Evolutionary conservation across 2,797 vertebrate species (phyloP).

Genomic region (Geotrypetes seraphini): DNA sequence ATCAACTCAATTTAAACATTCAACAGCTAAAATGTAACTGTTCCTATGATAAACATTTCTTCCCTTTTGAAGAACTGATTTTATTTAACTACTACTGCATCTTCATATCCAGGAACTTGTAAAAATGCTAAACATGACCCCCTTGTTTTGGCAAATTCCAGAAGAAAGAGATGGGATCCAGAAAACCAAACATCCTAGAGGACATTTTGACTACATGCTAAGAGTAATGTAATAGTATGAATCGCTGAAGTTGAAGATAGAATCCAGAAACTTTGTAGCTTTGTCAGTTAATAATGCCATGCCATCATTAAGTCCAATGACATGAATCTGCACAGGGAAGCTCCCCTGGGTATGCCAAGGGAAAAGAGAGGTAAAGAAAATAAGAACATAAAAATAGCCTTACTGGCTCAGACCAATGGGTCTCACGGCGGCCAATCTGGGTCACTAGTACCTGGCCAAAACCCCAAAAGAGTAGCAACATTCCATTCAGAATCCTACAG

Average conservation of each 20-base stretch:
- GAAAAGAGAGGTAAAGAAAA: too few relatives aligned
- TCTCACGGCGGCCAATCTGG: too few relatives aligned
- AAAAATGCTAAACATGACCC: not conserved
- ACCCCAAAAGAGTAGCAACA: too few relatives aligned
- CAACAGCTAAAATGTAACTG: fast-evolving
- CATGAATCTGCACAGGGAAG: too few relatives aligned
- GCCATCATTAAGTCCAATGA: too few relatives aligned
- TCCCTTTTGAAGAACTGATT: not conserved
- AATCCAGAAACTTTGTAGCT: constrained; percentile 13
- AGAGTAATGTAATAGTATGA: constrained; percentile 11
- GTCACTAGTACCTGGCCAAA: too few relatives aligned
- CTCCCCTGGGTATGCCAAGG: too few relatives aligned
- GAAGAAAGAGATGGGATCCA: too few relatives aligned
- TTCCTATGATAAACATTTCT: not conserved
- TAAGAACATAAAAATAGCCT: too few relatives aligned
- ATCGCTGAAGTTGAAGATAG: constrained; percentile 11
- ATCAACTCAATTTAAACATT: not conserved
- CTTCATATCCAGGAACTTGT: not conserved
- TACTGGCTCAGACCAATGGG: too few relatives aligned
- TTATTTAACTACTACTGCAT: not conserved
- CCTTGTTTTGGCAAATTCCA: not conserved
- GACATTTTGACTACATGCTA: not conserved
- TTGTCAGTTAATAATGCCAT: constrained; percentile 17
- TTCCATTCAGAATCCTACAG: too few relatives aligned
- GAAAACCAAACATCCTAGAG: not conserved